Percentiles rank a stretch among this genome's conserved stretches.
Conservation (phyloP, 2,888 invertebrate species). For the Alitta virens region DNA sequence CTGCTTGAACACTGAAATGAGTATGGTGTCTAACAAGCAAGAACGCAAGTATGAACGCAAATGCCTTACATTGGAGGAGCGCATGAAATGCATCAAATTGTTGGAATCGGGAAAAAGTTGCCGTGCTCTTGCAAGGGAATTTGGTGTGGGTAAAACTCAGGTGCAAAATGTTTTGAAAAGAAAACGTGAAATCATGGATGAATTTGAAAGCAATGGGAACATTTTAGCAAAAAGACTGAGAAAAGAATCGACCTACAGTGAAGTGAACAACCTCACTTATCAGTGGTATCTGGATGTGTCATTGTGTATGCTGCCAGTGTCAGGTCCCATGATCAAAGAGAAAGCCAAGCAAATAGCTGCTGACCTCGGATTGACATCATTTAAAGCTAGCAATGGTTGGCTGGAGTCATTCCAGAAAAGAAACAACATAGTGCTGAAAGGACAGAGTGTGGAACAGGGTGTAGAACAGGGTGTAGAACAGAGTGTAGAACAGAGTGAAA, state of each 20-base stretch:
- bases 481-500: slow-evolving; percentile 28
- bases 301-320: not conserved
- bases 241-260: not conserved
- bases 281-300: not conserved
- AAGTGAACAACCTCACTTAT: not conserved
- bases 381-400: slow-evolving; percentile 35
- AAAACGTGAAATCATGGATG: slow-evolving; percentile 3
- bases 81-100: not conserved
- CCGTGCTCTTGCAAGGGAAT: not conserved
- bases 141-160: slow-evolving; percentile 4
- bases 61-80: slow-evolving; percentile 2
- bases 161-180: not conserved
- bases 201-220: not conserved
- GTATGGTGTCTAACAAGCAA: too few species aligned
- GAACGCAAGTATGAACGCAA: too few species aligned
- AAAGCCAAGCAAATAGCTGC: slow-evolving; percentile 4
- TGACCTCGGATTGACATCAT: slow-evolving; percentile 1
- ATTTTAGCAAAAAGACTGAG: not conserved
- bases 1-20: too few species aligned
- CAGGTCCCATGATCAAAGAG: not conserved
- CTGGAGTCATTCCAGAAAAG: slow-evolving; percentile 25
- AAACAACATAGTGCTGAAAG: slow-evolving; percentile 23
- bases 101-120: not conserved
- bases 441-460: slow-evolving; percentile 23
- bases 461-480: slow-evolving; percentile 5